Conservation (phyloP, 2,888 invertebrate species). For the Noctua fimbriata region DNA sequence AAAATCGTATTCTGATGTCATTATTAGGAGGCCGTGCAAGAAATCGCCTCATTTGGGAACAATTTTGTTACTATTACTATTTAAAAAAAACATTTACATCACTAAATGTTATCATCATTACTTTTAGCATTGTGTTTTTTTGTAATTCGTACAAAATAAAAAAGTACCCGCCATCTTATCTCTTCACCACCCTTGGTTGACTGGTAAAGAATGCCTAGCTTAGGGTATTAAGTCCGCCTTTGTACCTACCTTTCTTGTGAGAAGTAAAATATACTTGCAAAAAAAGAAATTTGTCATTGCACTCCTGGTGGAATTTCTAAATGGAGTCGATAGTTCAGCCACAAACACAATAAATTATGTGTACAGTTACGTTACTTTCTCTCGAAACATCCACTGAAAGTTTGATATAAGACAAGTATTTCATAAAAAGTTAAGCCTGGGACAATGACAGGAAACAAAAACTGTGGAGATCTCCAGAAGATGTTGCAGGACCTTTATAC, state of each 20-base stretch:
- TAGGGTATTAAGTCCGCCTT: background rate
- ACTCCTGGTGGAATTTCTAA: background rate
- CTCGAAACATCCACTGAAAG: background rate
- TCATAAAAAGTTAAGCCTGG: background rate
- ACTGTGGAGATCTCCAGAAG: background rate
- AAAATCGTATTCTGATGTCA: conserved; percentile 17
- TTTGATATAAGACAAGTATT: background rate
- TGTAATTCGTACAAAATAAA: background rate
- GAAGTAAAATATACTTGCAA: background rate
- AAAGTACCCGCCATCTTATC: background rate
- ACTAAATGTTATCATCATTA: background rate
- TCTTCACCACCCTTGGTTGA: background rate
- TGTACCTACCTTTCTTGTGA: background rate
- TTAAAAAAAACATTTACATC: background rate
- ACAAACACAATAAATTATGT: background rate
- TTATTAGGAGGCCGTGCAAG: conserved; percentile 17
- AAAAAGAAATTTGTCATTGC: background rate
- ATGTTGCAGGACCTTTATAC: no score
- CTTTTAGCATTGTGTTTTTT: background rate
- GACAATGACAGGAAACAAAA: background rate
- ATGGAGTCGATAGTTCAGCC: background rate
- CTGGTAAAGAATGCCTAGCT: background rate
- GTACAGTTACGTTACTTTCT: background rate
- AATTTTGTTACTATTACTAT: background rate
- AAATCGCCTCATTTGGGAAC: background rate